Evolutionary conservation across 2,113 vertebrate genomes (phyloP).

Genomic region (Furnarius figulus): DNA sequence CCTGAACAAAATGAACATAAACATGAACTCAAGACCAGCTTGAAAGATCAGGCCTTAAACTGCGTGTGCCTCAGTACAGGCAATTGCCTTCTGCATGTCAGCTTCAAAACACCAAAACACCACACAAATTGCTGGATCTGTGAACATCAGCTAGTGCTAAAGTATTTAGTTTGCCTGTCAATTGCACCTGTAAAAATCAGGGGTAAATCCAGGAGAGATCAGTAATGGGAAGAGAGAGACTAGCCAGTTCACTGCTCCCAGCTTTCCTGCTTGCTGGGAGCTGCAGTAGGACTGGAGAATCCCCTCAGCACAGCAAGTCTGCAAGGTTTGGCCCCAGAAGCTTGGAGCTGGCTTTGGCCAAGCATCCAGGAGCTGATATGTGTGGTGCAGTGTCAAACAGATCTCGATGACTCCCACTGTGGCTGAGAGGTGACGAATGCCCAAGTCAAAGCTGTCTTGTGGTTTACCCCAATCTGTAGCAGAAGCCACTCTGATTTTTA

Average conservation of each 20-base stretch:
- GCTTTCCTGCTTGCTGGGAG: not conserved
- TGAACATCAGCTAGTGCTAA: not conserved
- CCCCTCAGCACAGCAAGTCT: not conserved
- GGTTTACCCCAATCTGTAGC: not conserved
- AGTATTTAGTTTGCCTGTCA: not conserved
- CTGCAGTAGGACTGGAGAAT: not conserved
- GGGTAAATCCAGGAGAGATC: not conserved
- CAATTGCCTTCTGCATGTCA: not conserved
- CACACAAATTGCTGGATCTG: rapidly evolving
- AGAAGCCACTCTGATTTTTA: not conserved
- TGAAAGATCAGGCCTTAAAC: not conserved
- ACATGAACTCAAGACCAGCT: not conserved
- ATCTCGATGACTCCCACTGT: rapidly evolving
- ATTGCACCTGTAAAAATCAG: not conserved
- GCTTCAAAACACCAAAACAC: not conserved
- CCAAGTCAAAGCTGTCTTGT: not conserved
- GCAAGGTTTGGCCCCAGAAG: not conserved
- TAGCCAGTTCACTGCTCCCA: not conserved
- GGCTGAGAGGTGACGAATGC: not conserved
- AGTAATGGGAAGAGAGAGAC: not conserved
- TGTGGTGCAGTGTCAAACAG: not conserved
- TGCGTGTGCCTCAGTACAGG: not conserved
- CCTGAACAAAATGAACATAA: not conserved
- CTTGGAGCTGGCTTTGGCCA: not conserved
- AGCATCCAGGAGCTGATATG: not conserved